phyloP scores from a whole-genome alignment of 1,140 invertebrate genomes.

The Batillaria attramentaria region DNA sequence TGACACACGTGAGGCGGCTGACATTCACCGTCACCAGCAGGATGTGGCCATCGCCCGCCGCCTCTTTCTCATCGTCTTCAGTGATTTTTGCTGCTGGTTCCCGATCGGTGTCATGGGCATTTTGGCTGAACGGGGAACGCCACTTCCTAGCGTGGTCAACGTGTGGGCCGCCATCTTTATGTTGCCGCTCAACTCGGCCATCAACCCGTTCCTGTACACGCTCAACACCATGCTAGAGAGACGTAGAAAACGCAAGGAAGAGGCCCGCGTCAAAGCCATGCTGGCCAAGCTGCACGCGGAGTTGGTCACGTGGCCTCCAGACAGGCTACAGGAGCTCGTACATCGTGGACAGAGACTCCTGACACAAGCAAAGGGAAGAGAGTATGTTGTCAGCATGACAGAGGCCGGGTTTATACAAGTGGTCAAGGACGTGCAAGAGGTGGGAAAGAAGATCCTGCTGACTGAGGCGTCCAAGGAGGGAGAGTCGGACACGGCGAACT shows the following conservation, averaged over 20 bases:
- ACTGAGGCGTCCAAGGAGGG: too few species aligned
- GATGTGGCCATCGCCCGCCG: constrained; percentile 40
- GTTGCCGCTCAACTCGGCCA: constrained; percentile 46
- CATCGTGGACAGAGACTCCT: too few species aligned
- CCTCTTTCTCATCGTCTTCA: constrained; percentile 37
- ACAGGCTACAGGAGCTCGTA: too few species aligned
- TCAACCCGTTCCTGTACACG: constrained; percentile 54
- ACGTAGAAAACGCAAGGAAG: not conserved
- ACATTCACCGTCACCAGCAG: not conserved
- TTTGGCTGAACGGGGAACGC: constrained; percentile 34
- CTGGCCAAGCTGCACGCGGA: constrained; percentile 10
- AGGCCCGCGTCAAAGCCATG: not conserved
- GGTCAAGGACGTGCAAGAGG: too few species aligned
- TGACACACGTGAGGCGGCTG: not conserved
- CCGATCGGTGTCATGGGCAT: constrained; percentile 34
- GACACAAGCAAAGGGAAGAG: too few species aligned
- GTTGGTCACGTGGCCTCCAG: not conserved
- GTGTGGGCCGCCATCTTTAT: constrained; percentile 47
- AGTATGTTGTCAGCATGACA: too few species aligned
- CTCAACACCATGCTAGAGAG: constrained; percentile 12
- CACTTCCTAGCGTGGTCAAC: constrained; percentile 45
- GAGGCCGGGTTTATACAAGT: too few species aligned
- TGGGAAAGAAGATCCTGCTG: too few species aligned
- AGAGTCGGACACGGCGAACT: too few species aligned
- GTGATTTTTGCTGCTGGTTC: constrained; percentile 39